Evolutionary conservation across 2,888 invertebrate genomes (phyloP).

Genomic region (Euplagia quadripunctaria): DNA sequence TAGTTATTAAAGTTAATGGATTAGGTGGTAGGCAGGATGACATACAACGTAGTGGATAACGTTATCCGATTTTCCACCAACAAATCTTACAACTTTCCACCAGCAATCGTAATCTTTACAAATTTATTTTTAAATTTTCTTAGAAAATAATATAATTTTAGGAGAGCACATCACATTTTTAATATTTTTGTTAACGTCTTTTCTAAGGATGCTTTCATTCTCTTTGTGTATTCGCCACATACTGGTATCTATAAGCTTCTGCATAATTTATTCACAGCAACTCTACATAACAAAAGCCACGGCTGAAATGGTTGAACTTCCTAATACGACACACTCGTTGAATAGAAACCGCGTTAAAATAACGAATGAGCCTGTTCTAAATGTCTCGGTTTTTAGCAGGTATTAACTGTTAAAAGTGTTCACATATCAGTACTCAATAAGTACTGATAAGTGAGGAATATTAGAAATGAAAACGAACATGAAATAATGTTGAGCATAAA

Average conservation of each 20-base stretch:
- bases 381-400: neutral
- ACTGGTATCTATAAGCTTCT: neutral
- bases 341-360: slow-evolving; percentile 35
- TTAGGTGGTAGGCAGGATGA: too few relatives aligned
- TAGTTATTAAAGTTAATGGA: neutral
- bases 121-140: too few relatives aligned
- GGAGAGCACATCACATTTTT: neutral
- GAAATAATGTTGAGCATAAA: neutral
- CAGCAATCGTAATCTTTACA: neutral
- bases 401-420: neutral
- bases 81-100: neutral
- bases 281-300: slow-evolving; percentile 29
- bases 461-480: neutral
- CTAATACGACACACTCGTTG: slow-evolving; percentile 35
- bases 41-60: neutral
- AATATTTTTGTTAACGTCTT: neutral
- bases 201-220: neutral
- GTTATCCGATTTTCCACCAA: neutral
- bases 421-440: slow-evolving; percentile 1
- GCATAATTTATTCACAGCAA: slow-evolving; percentile 33
- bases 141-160: neutral
- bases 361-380: slow-evolving; percentile 26
- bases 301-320: slow-evolving; percentile 26
- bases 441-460: neutral
- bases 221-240: slow-evolving; percentile 14